phyloP scores from a whole-genome alignment of 2,797 vertebrate species.

The Varecia variegata region DNA sequence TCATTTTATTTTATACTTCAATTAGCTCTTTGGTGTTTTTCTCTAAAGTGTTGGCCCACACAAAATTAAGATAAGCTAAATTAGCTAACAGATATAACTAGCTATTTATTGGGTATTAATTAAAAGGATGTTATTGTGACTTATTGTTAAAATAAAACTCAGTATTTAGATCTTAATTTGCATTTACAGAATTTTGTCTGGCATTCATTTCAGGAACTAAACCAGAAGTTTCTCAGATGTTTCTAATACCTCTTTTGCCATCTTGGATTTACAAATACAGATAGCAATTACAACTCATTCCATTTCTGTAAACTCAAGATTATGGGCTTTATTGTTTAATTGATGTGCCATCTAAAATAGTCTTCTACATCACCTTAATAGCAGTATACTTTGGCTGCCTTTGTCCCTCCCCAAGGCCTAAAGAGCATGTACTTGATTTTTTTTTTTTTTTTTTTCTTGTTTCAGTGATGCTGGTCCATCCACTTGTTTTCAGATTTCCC shows the following conservation, averaged over 20 bases:
- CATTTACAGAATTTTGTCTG: not conserved
- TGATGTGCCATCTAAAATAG: not conserved
- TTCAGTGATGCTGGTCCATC: not conserved
- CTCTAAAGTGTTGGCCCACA: not conserved
- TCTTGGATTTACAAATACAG: not conserved
- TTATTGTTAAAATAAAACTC: constrained; percentile 25
- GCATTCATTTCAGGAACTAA: not conserved
- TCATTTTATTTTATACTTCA: constrained; percentile 45
- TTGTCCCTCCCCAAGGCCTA: not conserved
- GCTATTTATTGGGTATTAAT: not conserved
- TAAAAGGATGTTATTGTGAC: not conserved
- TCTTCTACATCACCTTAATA: not conserved
- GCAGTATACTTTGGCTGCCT: not conserved
- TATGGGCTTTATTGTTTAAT: not conserved
- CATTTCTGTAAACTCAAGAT: not conserved
- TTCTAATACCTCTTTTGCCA: not conserved
- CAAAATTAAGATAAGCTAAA: constrained; percentile 29
- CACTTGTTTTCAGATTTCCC: not conserved
- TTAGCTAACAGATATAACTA: constrained; percentile 2
- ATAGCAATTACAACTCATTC: not conserved
- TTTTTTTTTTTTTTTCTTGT: not conserved
- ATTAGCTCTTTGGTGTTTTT: not conserved
- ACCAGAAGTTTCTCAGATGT: not conserved
- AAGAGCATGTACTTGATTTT: not conserved
- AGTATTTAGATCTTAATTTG: constrained; percentile 38